phyloP scores from a whole-genome alignment of 1,140 invertebrate genomes.

The Pissodes strobi region DNA sequence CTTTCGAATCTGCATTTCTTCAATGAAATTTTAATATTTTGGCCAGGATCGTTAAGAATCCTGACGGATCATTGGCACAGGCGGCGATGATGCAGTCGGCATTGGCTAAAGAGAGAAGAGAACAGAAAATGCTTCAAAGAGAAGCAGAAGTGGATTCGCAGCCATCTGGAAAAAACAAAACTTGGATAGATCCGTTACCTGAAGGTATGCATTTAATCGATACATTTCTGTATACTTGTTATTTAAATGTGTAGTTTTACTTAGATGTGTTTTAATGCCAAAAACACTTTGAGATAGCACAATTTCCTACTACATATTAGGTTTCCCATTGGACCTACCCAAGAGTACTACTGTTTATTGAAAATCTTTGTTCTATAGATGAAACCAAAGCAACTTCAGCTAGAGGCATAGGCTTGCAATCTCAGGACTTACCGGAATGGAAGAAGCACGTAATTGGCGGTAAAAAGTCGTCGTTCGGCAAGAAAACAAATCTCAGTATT shows the following conservation, averaged over 20 bases:
- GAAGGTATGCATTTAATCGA: constrained; percentile 61
- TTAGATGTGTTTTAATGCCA: too few relatives aligned
- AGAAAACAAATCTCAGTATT: constrained; percentile 94
- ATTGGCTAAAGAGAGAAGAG: constrained; percentile 93
- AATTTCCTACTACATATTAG: too few relatives aligned
- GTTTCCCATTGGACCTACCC: too few relatives aligned
- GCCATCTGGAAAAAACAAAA: constrained; percentile 83
- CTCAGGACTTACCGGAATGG: constrained; percentile 96
- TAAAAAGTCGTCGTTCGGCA: constrained; percentile 97
- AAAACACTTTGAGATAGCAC: too few relatives aligned
- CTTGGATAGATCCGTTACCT: constrained; percentile 95
- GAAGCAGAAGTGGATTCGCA: constrained; percentile 90
- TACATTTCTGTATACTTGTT: too few relatives aligned
- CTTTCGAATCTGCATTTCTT: too few relatives aligned
- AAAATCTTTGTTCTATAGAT: constrained; percentile 27
- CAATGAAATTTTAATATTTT: too few relatives aligned
- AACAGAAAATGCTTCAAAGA: constrained; percentile 88
- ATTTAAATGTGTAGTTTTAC: too few relatives aligned
- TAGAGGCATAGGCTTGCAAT: constrained; percentile 79
- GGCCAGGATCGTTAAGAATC: constrained; percentile 97
- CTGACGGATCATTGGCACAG: constrained; percentile 95
- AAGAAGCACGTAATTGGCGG: constrained; percentile 98
- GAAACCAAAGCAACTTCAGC: constrained; percentile 56
- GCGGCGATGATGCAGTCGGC: constrained; percentile 99
- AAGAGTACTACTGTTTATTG: constrained; percentile 11